A percentile compares a stretch with the other conserved stretches of the same genome.
These are phyloP conservation scores for Macropodus opercularis DNA, from an alignment of 2,797 vertebrate genomes.

Conservation along the genomic window DNA sequence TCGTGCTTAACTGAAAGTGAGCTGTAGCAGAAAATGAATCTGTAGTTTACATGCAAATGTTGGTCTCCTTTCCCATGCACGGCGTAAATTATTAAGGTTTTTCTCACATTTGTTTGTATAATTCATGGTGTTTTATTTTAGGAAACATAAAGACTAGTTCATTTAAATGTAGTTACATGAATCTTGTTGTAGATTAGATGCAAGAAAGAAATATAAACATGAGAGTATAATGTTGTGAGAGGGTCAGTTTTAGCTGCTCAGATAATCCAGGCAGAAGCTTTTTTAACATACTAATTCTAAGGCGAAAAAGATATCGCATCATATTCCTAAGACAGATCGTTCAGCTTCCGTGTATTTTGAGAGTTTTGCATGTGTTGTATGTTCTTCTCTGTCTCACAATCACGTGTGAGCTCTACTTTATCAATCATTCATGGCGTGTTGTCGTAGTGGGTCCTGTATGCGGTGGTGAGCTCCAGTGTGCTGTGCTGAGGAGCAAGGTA, in stretches of 20 bases:
- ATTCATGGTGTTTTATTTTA: neutral
- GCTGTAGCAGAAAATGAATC: neutral
- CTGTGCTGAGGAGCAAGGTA: neutral
- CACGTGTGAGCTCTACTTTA: neutral
- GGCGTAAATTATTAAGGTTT: neutral
- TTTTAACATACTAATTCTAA: no score
- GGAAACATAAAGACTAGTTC: no score
- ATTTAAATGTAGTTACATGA: no score
- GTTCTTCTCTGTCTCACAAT: neutral
- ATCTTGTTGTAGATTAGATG: no score
- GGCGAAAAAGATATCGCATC: no score
- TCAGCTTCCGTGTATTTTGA: neutral
- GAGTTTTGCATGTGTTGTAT: no score
- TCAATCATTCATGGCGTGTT: conserved; percentile 41
- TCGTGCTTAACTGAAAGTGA: neutral
- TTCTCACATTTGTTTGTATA: neutral
- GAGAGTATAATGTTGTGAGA: no score
- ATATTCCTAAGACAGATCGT: no score
- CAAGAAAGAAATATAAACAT: no score
- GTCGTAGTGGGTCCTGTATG: conserved; percentile 1
- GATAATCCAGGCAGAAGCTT: no score
- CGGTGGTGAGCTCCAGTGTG: conserved; percentile 3
- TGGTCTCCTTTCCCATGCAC: no score
- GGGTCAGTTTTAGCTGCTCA: no score
- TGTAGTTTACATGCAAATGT: neutral